Conservation (phyloP, 1,140 invertebrate genomes). For the Drosophila hydei region DNA sequence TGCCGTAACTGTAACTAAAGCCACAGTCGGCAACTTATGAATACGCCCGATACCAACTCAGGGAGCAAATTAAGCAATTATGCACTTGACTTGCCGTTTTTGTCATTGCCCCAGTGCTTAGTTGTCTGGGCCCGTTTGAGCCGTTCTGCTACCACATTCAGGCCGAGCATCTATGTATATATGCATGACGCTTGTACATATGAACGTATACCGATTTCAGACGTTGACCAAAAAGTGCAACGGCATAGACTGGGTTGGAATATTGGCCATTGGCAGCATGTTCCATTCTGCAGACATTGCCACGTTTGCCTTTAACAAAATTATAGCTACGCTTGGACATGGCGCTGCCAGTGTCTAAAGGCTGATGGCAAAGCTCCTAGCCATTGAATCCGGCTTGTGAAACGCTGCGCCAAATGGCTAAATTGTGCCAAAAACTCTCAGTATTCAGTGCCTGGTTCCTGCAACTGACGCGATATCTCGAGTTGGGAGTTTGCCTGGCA, state of each 20-base stretch:
- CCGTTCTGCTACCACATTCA: conserved; percentile 42
- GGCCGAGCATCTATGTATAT: conserved; percentile 43
- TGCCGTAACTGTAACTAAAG: conserved; percentile 11
- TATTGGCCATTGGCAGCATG: conserved; percentile 77
- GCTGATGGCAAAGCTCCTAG: conserved; percentile 10
- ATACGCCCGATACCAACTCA: conserved; percentile 38
- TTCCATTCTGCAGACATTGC: conserved; percentile 76
- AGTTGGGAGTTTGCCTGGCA: conserved; percentile 57
- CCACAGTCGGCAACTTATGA: conserved; percentile 28
- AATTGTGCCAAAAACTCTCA: conserved; percentile 74
- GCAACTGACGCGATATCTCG: conserved; percentile 73
- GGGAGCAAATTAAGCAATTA: conserved; percentile 76
- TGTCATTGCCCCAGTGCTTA: conserved; percentile 40
- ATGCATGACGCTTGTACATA: not conserved
- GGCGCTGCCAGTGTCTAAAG: conserved; percentile 34
- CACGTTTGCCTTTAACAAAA: conserved; percentile 80
- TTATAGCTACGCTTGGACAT: conserved; percentile 64
- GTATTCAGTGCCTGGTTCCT: conserved; percentile 40
- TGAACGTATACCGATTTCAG: conserved; percentile 58
- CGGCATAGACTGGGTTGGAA: conserved; percentile 57
- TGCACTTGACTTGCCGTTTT: conserved; percentile 77
- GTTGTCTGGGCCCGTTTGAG: conserved; percentile 45
- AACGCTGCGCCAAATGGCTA: conserved; percentile 38
- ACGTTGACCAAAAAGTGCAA: conserved; percentile 56
- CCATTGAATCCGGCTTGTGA: conserved; percentile 24